Percentiles rank a stretch among this genome's conserved stretches.
Conservation (phyloP, 53 echinoderm and acorn worm genomes). For the Temnopleurus reevesii region DNA sequence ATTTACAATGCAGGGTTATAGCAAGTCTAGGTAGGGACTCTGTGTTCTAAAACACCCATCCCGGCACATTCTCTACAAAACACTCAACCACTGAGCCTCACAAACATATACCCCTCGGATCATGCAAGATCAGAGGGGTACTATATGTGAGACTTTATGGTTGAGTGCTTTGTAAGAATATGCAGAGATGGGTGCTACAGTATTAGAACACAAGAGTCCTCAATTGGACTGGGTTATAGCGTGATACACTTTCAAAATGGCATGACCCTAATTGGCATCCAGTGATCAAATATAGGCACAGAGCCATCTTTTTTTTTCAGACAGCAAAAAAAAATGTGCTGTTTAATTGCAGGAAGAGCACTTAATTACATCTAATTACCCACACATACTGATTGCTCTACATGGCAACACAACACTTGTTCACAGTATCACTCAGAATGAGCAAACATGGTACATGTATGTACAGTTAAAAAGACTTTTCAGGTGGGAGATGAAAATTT, state of each 20-base stretch:
- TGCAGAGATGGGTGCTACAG: no score
- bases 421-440: no score
- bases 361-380: constrained; percentile 35
- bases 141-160: no score
- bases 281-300: constrained; percentile 23
- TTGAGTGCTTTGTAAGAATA: no score
- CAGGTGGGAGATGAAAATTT: not conserved
- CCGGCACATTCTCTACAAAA: no score
- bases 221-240: not conserved
- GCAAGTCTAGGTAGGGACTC: no score
- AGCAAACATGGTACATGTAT: not conserved
- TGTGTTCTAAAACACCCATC: no score
- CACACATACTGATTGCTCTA: not conserved
- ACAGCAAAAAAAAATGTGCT: constrained; percentile 15
- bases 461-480: not conserved
- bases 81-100: no score
- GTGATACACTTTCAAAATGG: not conserved
- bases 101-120: no score
- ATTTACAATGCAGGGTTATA: no score
- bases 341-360: constrained; percentile 32
- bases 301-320: not conserved
- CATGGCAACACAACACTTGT: not conserved
- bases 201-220: no score
- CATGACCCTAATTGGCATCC: not conserved
- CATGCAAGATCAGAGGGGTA: no score